These are phyloP conservation scores for Meriones psammophilus DNA, from an alignment of 2,797 vertebrate species.

Conservation along the genomic window DNA sequence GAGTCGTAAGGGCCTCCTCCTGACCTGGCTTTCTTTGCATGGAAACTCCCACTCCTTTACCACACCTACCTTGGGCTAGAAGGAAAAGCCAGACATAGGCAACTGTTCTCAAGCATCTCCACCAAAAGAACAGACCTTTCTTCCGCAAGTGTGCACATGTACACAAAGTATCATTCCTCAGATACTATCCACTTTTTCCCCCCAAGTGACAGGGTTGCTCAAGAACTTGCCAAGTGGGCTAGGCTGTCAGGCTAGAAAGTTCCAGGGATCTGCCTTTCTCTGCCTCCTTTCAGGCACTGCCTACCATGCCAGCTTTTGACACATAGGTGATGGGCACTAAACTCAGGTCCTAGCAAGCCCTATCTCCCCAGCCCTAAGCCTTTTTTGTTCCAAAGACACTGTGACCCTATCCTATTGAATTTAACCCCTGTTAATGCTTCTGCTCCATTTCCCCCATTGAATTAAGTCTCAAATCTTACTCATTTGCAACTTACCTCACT, in stretches of 20 bases:
- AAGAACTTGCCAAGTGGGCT: neutral
- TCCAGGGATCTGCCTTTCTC: neutral
- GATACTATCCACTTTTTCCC: no score
- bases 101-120: neutral
- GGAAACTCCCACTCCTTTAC: conserved; percentile 11
- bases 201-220: neutral
- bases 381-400: conserved; percentile 8
- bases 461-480: neutral
- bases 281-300: neutral
- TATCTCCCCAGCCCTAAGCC: neutral
- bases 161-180: neutral
- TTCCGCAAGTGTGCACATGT: neutral
- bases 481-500: conserved; percentile 93
- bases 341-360: neutral
- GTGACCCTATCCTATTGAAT: neutral
- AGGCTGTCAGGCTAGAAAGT: neutral
- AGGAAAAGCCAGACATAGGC: neutral
- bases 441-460: neutral
- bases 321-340: neutral
- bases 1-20: conserved; percentile 10
- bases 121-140: neutral
- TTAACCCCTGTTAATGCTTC: neutral
- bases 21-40: conserved; percentile 25
- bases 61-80: neutral
- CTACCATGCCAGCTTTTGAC: neutral